Evolutionary conservation across 1,140 invertebrate genomes (phyloP).

Genomic region (Bombus impatiens): DNA sequence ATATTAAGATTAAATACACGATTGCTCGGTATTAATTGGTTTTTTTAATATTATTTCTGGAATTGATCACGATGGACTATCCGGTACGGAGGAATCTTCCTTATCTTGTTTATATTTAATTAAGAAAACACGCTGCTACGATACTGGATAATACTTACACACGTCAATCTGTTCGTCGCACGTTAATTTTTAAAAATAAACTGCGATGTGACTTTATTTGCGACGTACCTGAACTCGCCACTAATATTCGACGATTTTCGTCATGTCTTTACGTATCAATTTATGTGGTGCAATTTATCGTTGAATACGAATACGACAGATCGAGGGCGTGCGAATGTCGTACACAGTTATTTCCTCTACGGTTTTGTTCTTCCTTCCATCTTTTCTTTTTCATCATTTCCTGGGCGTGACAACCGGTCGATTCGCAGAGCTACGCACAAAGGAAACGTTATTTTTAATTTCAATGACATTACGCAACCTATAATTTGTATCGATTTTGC

Average conservation of each 20-base stretch:
- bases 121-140: too few relatives aligned
- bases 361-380: neutral
- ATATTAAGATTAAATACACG: too few relatives aligned
- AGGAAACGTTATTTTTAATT: constrained; percentile 25
- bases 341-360: neutral
- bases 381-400: neutral
- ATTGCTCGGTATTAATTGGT: too few relatives aligned
- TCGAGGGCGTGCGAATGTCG: neutral
- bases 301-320: neutral
- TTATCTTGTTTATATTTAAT: too few relatives aligned
- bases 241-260: neutral
- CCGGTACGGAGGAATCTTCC: too few relatives aligned
- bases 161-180: too few relatives aligned
- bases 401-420: constrained; percentile 25
- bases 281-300: neutral
- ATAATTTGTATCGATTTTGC: constrained; percentile 21
- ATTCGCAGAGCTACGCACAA: neutral
- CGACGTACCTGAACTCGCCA: too few relatives aligned
- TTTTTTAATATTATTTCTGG: too few relatives aligned
- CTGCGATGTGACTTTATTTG: too few relatives aligned
- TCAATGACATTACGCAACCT: constrained; percentile 3
- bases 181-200: neutral
- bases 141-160: too few relatives aligned
- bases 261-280: neutral
- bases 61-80: too few relatives aligned